Conservation (phyloP, 2,797 vertebrate species). For the Crocidura indochinensis region DNA sequence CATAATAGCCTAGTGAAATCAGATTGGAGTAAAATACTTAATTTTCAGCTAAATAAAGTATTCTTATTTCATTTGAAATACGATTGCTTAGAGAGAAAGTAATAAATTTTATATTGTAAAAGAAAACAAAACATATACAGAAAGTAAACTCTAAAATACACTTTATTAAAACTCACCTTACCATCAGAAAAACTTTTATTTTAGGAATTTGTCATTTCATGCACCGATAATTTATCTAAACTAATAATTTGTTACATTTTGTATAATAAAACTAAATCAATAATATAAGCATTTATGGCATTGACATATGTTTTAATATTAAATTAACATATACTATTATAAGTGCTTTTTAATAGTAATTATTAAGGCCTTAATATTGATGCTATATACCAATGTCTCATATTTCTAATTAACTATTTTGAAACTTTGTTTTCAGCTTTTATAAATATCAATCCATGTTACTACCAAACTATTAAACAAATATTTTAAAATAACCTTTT, state of each 20-base stretch:
- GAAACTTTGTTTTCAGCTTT: constrained; percentile 37
- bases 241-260: no score
- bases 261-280: constrained; percentile 31
- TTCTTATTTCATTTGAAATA: constrained; percentile 26
- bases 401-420: constrained; percentile 36
- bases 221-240: constrained; percentile 28
- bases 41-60: constrained; percentile 10
- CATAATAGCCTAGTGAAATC: constrained; percentile 15
- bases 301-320: constrained; percentile 47
- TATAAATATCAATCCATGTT: neutral
- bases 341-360: constrained; percentile 53
- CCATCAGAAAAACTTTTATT: constrained; percentile 19
- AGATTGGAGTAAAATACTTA: constrained; percentile 15
- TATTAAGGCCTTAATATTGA: constrained; percentile 37
- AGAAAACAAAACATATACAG: neutral
- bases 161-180: neutral
- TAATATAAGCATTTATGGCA: neutral
- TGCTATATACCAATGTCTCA: constrained; percentile 22
- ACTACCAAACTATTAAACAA: neutral
- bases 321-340: constrained; percentile 47
- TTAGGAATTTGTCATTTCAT: neutral
- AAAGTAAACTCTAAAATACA: neutral
- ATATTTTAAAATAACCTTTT: constrained; percentile 3
- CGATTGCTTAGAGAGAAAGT: no score
- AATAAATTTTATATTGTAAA: no score